A percentile compares a stretch with the other conserved stretches of the same genome.
Evolutionary conservation across 2,797 vertebrate genomes (phyloP).

Genomic region (Amazona finschi): DNA sequence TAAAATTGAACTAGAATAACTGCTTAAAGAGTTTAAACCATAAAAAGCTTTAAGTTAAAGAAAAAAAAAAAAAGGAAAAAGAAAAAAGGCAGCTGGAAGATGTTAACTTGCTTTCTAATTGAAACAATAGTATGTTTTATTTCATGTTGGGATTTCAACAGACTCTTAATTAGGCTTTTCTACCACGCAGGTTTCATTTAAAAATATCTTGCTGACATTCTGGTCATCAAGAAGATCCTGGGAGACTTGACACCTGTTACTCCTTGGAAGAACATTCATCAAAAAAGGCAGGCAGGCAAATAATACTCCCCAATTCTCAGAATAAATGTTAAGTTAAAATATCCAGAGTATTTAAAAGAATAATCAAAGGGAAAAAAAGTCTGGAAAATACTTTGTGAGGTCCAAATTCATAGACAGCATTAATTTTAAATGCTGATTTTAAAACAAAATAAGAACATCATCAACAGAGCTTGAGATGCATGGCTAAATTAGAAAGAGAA

Average conservation of each 20-base stretch:
- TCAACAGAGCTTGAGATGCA: neutral
- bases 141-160: conserved; percentile 49
- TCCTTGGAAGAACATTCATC: neutral
- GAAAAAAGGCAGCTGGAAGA: conserved; percentile 51
- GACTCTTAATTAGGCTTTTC: conserved; percentile 54
- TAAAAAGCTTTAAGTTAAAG: neutral
- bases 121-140: conserved; percentile 47
- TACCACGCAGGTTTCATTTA: conserved; percentile 24
- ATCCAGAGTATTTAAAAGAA: neutral
- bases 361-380: neutral
- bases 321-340: conserved; percentile 13
- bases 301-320: neutral
- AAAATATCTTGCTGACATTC: conserved; percentile 41
- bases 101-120: conserved; percentile 51
- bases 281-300: neutral
- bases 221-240: conserved; percentile 11
- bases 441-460: neutral
- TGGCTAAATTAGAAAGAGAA: neutral
- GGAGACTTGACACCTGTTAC: conserved; percentile 36
- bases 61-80: neutral
- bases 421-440: neutral
- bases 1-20: neutral
- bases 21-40: neutral
- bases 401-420: neutral
- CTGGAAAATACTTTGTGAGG: neutral